Conservation (phyloP, 1,140 invertebrate species). For the Microplitis mediator region DNA sequence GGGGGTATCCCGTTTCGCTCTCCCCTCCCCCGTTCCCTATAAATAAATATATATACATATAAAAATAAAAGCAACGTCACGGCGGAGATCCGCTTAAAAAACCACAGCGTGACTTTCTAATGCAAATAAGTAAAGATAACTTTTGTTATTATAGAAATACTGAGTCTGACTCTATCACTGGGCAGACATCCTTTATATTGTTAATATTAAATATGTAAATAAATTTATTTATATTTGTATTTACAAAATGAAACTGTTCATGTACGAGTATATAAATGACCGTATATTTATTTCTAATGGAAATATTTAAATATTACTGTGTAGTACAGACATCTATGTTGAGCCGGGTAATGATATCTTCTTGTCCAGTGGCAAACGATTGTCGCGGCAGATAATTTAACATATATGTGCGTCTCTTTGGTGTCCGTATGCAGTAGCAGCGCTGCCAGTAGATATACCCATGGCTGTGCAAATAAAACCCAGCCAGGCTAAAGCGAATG, state of each 20-base stretch:
- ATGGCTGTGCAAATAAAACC: not conserved
- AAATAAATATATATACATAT: not conserved
- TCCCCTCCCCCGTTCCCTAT: too few relatives aligned
- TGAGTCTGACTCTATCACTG: not conserved
- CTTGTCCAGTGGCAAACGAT: conserved; percentile 22
- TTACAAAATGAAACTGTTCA: not conserved
- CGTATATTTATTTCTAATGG: not conserved
- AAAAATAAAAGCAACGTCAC: conserved; percentile 6
- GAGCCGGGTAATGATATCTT: conserved; percentile 24
- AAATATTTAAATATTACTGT: not conserved
- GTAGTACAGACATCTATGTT: not conserved
- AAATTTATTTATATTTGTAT: not conserved
- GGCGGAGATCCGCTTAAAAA: conserved; percentile 19
- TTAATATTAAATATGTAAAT: not conserved
- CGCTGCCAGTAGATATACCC: not conserved
- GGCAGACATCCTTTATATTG: not conserved
- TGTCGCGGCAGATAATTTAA: conserved; percentile 30
- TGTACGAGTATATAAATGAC: too few relatives aligned
- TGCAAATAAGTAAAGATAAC: conserved; percentile 9
- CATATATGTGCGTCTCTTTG: conserved; percentile 11
- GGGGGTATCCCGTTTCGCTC: too few relatives aligned
- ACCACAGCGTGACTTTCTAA: conserved; percentile 16
- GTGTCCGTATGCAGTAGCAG: not conserved
- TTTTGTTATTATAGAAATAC: not conserved
- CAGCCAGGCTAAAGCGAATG: conserved; percentile 7